Conservation (phyloP, 2,113 vertebrate species). For the Silurus glanis region DNA sequence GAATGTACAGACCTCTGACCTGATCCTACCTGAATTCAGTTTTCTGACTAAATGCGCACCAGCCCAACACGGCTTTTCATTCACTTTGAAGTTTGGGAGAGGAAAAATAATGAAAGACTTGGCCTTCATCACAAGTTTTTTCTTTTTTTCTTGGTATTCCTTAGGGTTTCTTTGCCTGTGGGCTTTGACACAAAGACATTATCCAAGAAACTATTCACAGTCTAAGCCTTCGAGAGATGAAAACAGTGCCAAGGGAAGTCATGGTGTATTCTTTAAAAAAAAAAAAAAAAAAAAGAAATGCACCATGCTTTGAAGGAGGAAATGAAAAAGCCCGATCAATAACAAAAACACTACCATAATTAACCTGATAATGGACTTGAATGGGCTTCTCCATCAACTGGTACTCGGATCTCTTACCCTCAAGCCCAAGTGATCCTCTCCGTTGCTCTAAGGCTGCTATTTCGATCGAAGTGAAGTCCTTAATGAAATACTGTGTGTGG, state of each 20-base stretch:
- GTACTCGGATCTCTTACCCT: not conserved
- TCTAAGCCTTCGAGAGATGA: conserved; percentile 19
- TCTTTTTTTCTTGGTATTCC: conserved; percentile 54
- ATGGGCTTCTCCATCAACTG: not conserved
- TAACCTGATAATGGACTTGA: not conserved
- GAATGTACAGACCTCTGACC: conserved; percentile 1
- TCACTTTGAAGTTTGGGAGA: conserved; percentile 63
- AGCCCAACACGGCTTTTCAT: conserved; percentile 39
- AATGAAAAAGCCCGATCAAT: conserved; percentile 20
- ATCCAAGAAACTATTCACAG: conserved; percentile 49
- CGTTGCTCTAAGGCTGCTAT: not conserved
- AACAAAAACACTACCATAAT: conserved; percentile 12
- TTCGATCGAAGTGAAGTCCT: not conserved
- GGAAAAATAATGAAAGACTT: conserved; percentile 62
- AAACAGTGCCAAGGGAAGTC: conserved; percentile 39
- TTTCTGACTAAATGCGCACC: conserved; percentile 3
- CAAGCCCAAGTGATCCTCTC: not conserved
- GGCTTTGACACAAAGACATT: conserved; percentile 38
- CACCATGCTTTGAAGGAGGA: not conserved
- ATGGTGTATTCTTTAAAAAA: not conserved
- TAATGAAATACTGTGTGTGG: not conserved
- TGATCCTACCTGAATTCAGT: not conserved
- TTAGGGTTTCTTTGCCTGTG: conserved; percentile 53
- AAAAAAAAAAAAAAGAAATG: not conserved
- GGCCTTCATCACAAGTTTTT: conserved; percentile 57